Conservation (phyloP, 2,113 vertebrate species). For the Paramisgurnus dabryanus region DNA sequence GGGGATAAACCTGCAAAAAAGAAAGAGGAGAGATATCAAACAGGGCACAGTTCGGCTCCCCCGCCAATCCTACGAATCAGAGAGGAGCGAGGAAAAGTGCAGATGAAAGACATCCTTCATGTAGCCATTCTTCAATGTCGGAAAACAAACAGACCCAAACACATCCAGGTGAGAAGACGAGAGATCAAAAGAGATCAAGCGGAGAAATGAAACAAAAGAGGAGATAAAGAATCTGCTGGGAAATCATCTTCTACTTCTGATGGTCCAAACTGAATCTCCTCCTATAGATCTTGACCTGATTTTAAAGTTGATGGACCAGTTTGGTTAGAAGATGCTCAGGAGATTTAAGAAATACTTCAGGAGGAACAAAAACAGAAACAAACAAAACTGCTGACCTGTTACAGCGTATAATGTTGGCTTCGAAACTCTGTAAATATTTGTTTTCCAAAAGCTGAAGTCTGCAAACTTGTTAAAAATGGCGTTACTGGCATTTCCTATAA, state of each 20-base stretch:
- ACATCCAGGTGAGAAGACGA: conserved; percentile 15
- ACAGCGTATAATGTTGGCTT: too few relatives aligned
- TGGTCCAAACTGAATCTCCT: not conserved
- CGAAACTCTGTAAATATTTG: too few relatives aligned
- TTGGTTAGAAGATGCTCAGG: too few relatives aligned
- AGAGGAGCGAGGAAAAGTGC: conserved; percentile 16
- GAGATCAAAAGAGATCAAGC: conserved; percentile 19
- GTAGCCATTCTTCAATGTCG: conserved; percentile 13
- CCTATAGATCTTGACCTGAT: not conserved
- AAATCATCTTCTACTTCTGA: not conserved
- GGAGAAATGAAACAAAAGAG: not conserved
- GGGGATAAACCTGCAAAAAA: conserved; percentile 55
- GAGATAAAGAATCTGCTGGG: not conserved
- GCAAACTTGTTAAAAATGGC: too few relatives aligned
- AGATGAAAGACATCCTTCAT: conserved; percentile 45
- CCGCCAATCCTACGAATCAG: conserved; percentile 54
- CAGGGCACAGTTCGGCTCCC: conserved; percentile 45
- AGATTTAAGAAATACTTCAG: too few relatives aligned
- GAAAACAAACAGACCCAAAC: conserved; percentile 32
- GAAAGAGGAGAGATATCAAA: conserved; percentile 53
- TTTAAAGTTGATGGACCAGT: not conserved
- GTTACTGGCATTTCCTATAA: too few relatives aligned
- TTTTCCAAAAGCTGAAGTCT: too few relatives aligned
- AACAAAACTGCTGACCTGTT: too few relatives aligned
- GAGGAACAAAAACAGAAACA: too few relatives aligned